phyloP scores from a whole-genome alignment of 2,113 vertebrate genomes.

The Indicator maculatus region DNA sequence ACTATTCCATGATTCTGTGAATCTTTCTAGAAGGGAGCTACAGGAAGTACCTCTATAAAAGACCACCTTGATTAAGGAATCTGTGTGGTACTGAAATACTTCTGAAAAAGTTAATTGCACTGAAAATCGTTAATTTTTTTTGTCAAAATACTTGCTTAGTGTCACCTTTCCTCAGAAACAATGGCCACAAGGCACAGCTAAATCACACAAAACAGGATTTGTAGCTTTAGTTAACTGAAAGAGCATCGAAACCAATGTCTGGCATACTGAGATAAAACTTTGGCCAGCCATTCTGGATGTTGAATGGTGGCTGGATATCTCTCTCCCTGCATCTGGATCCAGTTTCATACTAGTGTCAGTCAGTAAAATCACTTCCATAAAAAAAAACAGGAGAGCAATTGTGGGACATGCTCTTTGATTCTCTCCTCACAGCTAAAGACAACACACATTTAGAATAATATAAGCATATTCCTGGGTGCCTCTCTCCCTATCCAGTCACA shows the following conservation, averaged over 20 bases:
- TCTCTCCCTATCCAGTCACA: not conserved
- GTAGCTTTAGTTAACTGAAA: not conserved
- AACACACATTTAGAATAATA: not conserved
- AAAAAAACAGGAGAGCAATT: not conserved
- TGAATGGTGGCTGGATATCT: accelerated
- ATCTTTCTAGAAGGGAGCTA: not conserved
- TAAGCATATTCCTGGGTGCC: not conserved
- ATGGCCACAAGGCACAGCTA: not conserved
- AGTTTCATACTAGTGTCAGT: not conserved
- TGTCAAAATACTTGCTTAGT: not conserved
- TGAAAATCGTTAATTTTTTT: not conserved
- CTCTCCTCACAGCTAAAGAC: not conserved
- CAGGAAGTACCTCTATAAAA: not conserved
- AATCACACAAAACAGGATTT: not conserved
- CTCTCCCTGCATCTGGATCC: not conserved
- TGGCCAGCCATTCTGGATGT: not conserved
- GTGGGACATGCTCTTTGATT: not conserved
- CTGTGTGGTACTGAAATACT: not conserved
- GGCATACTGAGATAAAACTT: not conserved
- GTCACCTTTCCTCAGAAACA: not conserved
- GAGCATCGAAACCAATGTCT: not conserved
- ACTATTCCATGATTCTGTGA: no score
- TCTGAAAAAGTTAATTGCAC: not conserved
- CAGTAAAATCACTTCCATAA: not conserved
- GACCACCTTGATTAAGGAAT: not conserved